Base-by-base conservation (phyloP, 2,888 invertebrate genomes). In the Subacronicta megacephala region DNA sequence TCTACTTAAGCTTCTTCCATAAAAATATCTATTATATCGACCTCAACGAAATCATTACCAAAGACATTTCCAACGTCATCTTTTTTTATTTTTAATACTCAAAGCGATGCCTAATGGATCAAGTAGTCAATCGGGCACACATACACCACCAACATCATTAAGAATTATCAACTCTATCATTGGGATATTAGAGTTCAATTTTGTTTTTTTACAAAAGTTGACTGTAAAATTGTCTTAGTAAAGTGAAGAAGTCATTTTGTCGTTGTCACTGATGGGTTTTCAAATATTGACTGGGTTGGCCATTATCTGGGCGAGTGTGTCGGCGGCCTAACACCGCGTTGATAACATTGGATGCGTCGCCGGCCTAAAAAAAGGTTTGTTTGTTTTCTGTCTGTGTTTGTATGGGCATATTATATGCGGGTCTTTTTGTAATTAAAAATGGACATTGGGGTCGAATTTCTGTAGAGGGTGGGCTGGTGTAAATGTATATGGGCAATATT, bases 261-360 rank as follows among this genome's bases (percentile, higher is more conserved):
- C 81, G 86, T 83, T 87, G 89, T 89, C 89, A 81, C 83, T 89
- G 90, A 92, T 92, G 91, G 89, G 82, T 90, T 90, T 90, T 89
- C 90, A 92, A 94, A 94, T 93, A 93, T 94, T 93, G 92, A 92
- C 92, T 81, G 85, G 81, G 77, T 79, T 78, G 80, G 77, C 88
- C 87, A 90, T 92, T 93, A 93, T 93, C 91, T 85, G 75, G 80
- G 82, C 82, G 80, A 85, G 89, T 84, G 87, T 86, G 85, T 83
- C 81, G 85, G 81, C 78, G 84, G 81, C 78, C 79, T 74, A 80
- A 78, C 82, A 56, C 64, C 62, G 76, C 82, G 83, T 81, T 88
- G 92, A 92, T 90, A 91, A 89, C 82, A 81, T 61, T 64, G 62
- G 62, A 47, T 83, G 81, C 81, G 88, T 82, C 88, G 88, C 87